Evolutionary conservation across 2,888 invertebrate species (phyloP).

Genomic region (Lypha dubia): DNA sequence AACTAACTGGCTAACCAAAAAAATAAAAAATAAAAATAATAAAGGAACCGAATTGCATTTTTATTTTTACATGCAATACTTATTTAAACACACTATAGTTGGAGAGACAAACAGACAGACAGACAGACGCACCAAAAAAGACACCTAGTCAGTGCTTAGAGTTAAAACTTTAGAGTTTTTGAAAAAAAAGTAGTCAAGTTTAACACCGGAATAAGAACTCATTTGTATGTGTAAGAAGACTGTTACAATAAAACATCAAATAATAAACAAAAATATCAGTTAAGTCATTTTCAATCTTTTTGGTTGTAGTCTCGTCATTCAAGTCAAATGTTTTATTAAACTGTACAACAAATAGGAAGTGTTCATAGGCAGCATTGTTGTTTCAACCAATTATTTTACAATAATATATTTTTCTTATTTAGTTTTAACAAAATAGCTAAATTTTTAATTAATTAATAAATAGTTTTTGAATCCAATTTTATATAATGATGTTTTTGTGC

Average conservation of each 20-base stretch:
- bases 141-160: constrained; percentile 21
- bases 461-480: not conserved
- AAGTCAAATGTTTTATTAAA: constrained; percentile 45
- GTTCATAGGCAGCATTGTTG: not conserved
- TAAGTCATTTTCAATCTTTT: constrained; percentile 60
- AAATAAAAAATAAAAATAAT: not conserved
- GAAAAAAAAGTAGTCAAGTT: constrained; percentile 28
- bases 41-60: constrained; percentile 37
- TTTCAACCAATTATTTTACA: not conserved
- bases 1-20: constrained; percentile 34
- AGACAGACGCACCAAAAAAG: not conserved
- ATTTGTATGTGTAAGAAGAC: constrained; percentile 28
- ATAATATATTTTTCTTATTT: not conserved
- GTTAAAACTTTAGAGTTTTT: not conserved
- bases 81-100: constrained; percentile 32
- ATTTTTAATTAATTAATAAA: not conserved
- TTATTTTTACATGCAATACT: constrained; percentile 46
- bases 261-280: constrained; percentile 62
- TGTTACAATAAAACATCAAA: constrained; percentile 59
- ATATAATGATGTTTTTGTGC: not conserved
- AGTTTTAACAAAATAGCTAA: not conserved
- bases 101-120: not conserved
- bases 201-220: constrained; percentile 18
- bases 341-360: constrained; percentile 6
- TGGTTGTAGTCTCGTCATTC: constrained; percentile 49